Evolutionary conservation across 2,888 invertebrate species (phyloP).

Genomic region (Apamea crenata): DNA sequence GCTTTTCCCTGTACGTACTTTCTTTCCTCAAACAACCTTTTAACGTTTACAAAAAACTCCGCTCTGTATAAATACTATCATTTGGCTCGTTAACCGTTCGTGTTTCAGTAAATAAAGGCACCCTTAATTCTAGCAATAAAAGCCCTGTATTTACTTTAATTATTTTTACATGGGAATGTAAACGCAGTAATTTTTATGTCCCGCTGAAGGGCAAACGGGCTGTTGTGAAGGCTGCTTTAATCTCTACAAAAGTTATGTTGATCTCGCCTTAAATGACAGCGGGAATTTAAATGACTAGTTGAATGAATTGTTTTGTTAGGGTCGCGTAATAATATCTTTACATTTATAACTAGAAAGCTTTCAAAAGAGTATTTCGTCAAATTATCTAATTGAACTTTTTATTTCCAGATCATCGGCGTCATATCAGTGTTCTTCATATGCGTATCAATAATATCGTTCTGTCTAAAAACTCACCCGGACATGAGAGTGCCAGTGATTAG

Average conservation of each 20-base stretch:
- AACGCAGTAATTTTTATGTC: slow-evolving; percentile 59
- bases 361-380: neutral
- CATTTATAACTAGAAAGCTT: neutral
- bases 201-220: slow-evolving; percentile 38
- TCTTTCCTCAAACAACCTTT: slow-evolving; percentile 62
- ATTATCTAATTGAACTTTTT: slow-evolving; percentile 56
- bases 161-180: slow-evolving; percentile 65
- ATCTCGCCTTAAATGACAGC: slow-evolving; percentile 30
- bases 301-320: slow-evolving; percentile 18
- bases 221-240: slow-evolving; percentile 49
- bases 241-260: slow-evolving; percentile 35
- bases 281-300: slow-evolving; percentile 32
- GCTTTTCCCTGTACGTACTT: slow-evolving; percentile 48
- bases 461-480: slow-evolving; percentile 99
- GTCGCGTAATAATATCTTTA: neutral
- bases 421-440: slow-evolving; percentile 99
- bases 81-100: slow-evolving; percentile 60
- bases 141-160: slow-evolving; percentile 67
- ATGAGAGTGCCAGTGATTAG: slow-evolving; percentile 97
- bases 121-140: slow-evolving; percentile 63
- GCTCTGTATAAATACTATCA: slow-evolving; percentile 64
- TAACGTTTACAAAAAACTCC: slow-evolving; percentile 48
- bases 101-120: slow-evolving; percentile 64
- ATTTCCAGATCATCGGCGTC: slow-evolving; percentile 98
- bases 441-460: slow-evolving; percentile 99